Evolutionary conservation across 2,113 vertebrate species (phyloP), one percentile per base, ranked within the genome.

Genomic region (Zosterops japonicus): DNA sequence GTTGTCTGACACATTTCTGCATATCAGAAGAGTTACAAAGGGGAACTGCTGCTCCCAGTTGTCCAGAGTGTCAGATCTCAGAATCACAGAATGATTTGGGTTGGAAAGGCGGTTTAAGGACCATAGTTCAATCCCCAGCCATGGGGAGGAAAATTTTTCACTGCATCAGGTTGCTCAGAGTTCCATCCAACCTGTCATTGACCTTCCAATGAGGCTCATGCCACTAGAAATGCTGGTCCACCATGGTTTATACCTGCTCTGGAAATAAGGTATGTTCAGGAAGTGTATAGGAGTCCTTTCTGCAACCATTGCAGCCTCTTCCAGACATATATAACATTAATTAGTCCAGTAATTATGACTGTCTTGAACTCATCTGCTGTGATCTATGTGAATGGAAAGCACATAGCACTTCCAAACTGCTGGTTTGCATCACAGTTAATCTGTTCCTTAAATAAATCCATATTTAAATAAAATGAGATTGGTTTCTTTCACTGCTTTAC

Each of bases 341-440:
- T 84, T 65, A 94, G 25, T 28, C 50, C 87, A 76, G 33, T 76
- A 87, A 75, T 91, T 91, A 71, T 79, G 89, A 60, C 25, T 83
- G 53, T 87, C 56, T 76, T 90, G 65, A 80, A 72, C 14, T 87
- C 50, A 72, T 80, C 70, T 87, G 39, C 67, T 77, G 13, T 72
- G 53, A 71, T 76, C 70, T 87, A 19, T 79, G 49, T 87, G 77
- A 92, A 63, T 50, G 87, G 57, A 95, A 91, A 87, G 36, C 60
- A 50, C n/a, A 53, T 8, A 79, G 25, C 61, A 59, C 46, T 91
- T 95, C 87, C 89, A 93, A 91, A 93, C 67, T 65, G 46, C 70
- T 94, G 84, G 50, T 79, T 93, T 93, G 13, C 33, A 75, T 97
- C 81, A 87, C 16, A 83, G 36, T 69, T 90, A 81, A 72, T 90